Evolutionary conservation across 1,140 invertebrate species (phyloP).

Genomic region (Thaumetopoea pityocampa): DNA sequence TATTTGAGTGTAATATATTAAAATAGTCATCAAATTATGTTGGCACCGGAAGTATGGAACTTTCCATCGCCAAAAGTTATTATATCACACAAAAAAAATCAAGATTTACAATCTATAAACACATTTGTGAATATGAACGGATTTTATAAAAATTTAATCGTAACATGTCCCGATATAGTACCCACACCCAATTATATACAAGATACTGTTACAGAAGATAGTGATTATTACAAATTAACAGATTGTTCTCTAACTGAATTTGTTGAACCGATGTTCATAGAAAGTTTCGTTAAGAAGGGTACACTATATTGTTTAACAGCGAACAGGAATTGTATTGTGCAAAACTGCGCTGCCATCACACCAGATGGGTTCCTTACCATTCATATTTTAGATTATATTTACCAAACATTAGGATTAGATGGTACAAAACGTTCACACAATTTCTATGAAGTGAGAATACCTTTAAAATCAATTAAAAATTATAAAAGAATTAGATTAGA

Average conservation of each 20-base stretch:
- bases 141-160: slow-evolving; percentile 54
- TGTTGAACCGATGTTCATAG: slow-evolving; percentile 44
- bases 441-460: slow-evolving; percentile 49
- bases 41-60: slow-evolving; percentile 57
- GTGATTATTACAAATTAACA: slow-evolving; percentile 49
- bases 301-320: slow-evolving; percentile 45
- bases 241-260: slow-evolving; percentile 46
- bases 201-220: slow-evolving; percentile 46
- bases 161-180: slow-evolving; percentile 58
- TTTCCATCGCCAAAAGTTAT: slow-evolving; percentile 55
- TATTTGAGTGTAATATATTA: neutral
- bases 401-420: slow-evolving; percentile 56
- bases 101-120: slow-evolving; percentile 25
- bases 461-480: slow-evolving; percentile 40
- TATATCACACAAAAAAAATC: slow-evolving; percentile 23
- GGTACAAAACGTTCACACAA: slow-evolving; percentile 41
- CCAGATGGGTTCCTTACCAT: slow-evolving; percentile 52
- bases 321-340: slow-evolving; percentile 46
- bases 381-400: slow-evolving; percentile 44
- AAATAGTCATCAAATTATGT: slow-evolving; percentile 28
- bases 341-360: slow-evolving; percentile 52
- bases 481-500: slow-evolving; percentile 27
- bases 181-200: slow-evolving; percentile 36
- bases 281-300: slow-evolving; percentile 53
- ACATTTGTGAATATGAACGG: slow-evolving; percentile 37